phyloP scores from a whole-genome alignment of 2,888 invertebrate species.

The Hymenopus coronatus region DNA sequence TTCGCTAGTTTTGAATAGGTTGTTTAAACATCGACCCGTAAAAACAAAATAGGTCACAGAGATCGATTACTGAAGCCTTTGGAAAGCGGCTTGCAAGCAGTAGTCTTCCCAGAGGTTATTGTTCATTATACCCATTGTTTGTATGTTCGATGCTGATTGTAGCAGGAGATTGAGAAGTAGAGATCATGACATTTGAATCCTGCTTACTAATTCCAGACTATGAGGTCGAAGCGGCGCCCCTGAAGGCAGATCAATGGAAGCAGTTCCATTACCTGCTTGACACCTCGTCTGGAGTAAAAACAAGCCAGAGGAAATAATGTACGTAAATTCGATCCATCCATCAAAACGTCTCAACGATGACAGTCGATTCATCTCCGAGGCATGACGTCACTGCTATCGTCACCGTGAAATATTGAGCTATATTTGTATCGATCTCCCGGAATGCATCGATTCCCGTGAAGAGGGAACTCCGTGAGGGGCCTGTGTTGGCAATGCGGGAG shows the following conservation, averaged over 20 bases:
- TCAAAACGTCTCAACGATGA: slow-evolving; percentile 20
- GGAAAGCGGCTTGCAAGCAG: neutral
- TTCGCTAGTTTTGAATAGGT: neutral
- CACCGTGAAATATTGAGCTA: neutral
- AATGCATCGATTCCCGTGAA: neutral
- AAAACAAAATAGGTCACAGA: neutral
- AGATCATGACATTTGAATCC: neutral
- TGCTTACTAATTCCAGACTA: neutral
- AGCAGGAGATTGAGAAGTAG: neutral
- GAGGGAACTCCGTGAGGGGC: neutral
- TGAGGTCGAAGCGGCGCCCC: neutral
- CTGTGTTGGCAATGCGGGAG: neutral
- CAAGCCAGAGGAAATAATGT: neutral
- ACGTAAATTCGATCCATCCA: slow-evolving; percentile 17
- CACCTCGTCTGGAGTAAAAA: neutral
- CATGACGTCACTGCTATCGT: neutral
- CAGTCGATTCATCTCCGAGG: slow-evolving; percentile 21
- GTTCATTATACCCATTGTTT: neutral
- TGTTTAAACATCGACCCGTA: neutral
- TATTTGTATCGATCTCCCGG: neutral
- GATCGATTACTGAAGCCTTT: neutral
- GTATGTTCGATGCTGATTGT: neutral
- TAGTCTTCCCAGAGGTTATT: neutral
- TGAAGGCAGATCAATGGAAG: neutral
- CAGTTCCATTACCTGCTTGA: neutral